phyloP scores from a whole-genome alignment of 2,888 invertebrate genomes.

The Pristionchus exspectatus region DNA sequence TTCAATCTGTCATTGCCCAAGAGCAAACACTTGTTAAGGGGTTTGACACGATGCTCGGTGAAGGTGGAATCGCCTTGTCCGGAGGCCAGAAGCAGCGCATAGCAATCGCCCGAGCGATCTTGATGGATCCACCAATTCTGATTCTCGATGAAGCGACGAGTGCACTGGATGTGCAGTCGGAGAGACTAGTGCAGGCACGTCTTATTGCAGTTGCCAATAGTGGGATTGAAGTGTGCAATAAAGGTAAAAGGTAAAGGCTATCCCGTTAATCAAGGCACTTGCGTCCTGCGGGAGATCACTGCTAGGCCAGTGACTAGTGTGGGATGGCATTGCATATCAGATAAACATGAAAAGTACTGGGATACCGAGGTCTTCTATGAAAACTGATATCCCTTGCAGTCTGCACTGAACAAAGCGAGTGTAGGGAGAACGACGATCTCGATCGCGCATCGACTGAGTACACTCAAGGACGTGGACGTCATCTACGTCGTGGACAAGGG shows the following conservation, averaged over 20 bases:
- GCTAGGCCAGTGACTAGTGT: too few species aligned
- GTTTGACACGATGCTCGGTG: not conserved
- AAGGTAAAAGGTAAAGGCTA: too few species aligned
- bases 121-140: constrained; percentile 41
- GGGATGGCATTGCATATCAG: too few species aligned
- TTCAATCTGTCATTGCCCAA: too few species aligned
- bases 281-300: too few species aligned
- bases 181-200: constrained; percentile 7
- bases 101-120: constrained; percentile 45
- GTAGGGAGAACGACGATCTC: constrained; percentile 67
- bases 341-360: too few species aligned
- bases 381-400: constrained; percentile 46
- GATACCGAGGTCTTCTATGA: too few species aligned
- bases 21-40: not conserved
- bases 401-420: constrained; percentile 65
- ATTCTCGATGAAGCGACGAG: constrained; percentile 51
- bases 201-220: too few species aligned
- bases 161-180: constrained; percentile 16
- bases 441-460: constrained; percentile 71
- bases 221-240: too few species aligned
- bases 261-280: too few species aligned
- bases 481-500: constrained; percentile 63
- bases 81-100: constrained; percentile 50
- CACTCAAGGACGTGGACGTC: constrained; percentile 63
- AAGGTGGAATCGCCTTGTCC: constrained; percentile 13